phyloP scores from a whole-genome alignment of 2,888 invertebrate genomes.

The Drosophila peninsularis region DNA sequence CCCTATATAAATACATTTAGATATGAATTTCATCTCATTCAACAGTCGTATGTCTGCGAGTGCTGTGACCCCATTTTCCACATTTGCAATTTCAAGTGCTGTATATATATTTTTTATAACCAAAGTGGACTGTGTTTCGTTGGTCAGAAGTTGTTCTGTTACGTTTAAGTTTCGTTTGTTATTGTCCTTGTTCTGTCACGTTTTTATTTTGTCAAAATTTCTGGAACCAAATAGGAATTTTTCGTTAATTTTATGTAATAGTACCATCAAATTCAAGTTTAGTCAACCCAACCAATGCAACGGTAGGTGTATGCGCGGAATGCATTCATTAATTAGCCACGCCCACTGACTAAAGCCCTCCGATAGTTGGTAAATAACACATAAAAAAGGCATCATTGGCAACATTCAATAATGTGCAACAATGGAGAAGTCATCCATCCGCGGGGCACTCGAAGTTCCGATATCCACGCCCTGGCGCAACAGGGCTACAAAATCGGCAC shows the following conservation, averaged over 20 bases:
- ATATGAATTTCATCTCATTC: not conserved
- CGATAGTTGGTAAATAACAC: not conserved
- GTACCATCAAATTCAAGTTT: constrained; percentile 33
- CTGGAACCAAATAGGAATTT: constrained; percentile 30
- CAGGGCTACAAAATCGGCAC: constrained; percentile 92
- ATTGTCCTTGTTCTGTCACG: constrained; percentile 15
- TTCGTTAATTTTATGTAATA: constrained; percentile 26
- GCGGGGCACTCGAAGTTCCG: constrained; percentile 88
- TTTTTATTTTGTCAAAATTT: constrained; percentile 40
- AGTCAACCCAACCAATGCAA: constrained; percentile 23
- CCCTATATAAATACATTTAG: not conserved
- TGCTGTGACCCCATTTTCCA: not conserved
- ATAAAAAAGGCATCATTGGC: not conserved
- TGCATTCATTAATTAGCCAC: not conserved
- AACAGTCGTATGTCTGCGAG: not conserved
- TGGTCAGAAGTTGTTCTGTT: not conserved
- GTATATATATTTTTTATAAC: not conserved
- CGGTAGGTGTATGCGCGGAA: constrained; percentile 21
- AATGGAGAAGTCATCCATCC: constrained; percentile 70
- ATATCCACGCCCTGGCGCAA: constrained; percentile 92
- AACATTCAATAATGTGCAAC: constrained; percentile 54
- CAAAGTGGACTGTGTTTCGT: constrained; percentile 1
- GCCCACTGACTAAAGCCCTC: not conserved
- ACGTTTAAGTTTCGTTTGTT: not conserved
- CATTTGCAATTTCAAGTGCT: not conserved